Base-by-base conservation (phyloP, 2,888 invertebrate genomes). In the Philopedon plagiatum region DNA sequence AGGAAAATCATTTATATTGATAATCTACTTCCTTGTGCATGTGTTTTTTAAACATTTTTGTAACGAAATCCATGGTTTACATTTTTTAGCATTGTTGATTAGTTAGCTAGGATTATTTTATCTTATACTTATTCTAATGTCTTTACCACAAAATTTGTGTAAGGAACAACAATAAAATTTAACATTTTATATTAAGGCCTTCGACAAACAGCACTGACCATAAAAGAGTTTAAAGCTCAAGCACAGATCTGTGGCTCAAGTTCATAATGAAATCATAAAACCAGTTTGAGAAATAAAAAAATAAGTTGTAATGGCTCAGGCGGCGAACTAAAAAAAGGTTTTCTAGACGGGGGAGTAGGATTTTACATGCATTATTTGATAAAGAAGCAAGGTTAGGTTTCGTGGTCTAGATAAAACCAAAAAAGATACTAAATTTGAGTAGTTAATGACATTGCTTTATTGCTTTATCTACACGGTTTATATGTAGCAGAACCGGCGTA, bases 291-390 rank as follows among this genome's bases (percentile, higher is more conserved):
- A 37, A 9, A 23, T 2, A 21, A 41, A 60, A 60, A 57, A 57
- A 19, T 11, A 44, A 39, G 60, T 21, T 41, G 60, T 58, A 37
- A 58, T 34, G 34, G 15, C 11, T 15, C 3, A 37, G 37, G 37
- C 60, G 60, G 60, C 44, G 13, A 11, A 11, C 32, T 32, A 13
- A 15, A 15, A 41, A 60, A 41, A 29, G 44, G 9, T 26, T 18
- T 44, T 19, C 2, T 29, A 44, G 29, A 44, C 29, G 13, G 26
- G 18, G 9, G 46, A 61, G 61, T 18, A 26, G 26, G 19, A 32
- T 46, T 46, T 60, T 46, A 61, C 46, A 61, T 64, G 44, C 39
- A 54, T 64, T 64, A 54, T 0, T 11, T 21, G 39, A 64, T 64
- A 54, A 54, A 32, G 32, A 32, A 13, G 21, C 61, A 23, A 26